Base-by-base conservation (phyloP, 2,888 invertebrate species). In the Oxystoma pomonae region DNA sequence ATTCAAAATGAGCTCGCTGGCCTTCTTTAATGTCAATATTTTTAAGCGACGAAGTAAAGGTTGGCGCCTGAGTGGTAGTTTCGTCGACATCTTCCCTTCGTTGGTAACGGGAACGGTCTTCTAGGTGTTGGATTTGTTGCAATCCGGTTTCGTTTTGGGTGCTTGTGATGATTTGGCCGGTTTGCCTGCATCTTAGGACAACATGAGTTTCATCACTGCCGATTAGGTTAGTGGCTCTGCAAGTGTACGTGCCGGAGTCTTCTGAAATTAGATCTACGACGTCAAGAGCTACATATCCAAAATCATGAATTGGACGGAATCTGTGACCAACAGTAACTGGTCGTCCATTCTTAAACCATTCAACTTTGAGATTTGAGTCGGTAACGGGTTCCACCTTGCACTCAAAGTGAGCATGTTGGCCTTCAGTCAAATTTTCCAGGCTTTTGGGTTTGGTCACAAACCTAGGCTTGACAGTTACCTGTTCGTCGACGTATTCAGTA, bases 211-310 rank as follows among this genome's bases (percentile, higher is more conserved):
- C 95, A 76, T 94, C 96, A 66, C 87, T 87, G 57, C 99, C 99
- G 20, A 93, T 87, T 21, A 91, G 83, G 77, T 98, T 99, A 1
- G 91, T 90, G 18, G 98, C 96, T 65, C 94, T 86, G 77, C 97
- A 96, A 1, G 96, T 97, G 80, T 98, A 99, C 19, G 90, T 86
- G 57, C 94, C 97, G 0, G 92, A 90, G 81, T 99, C 98, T 83
- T 98, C 98, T 61, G 96, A 94, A 77, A 97, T 97, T 61, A 96
- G 84, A 77, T 97, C 97, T 69, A 97, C 89, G 68, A 99, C 94
- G 76, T 98, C 98, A 67, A 99, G 84, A 16, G 98, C 97, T 19
- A 98, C 98, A 77, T 97, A 98, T 52, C 98, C 98, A 81, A 99
- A 98, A 80, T 99, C 98, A 78, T 97, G 96, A 77, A 96, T 95